phyloP scores from a whole-genome alignment of 35 echinoderm and acorn worm genomes.

The Ophiothrix spiculata region DNA sequence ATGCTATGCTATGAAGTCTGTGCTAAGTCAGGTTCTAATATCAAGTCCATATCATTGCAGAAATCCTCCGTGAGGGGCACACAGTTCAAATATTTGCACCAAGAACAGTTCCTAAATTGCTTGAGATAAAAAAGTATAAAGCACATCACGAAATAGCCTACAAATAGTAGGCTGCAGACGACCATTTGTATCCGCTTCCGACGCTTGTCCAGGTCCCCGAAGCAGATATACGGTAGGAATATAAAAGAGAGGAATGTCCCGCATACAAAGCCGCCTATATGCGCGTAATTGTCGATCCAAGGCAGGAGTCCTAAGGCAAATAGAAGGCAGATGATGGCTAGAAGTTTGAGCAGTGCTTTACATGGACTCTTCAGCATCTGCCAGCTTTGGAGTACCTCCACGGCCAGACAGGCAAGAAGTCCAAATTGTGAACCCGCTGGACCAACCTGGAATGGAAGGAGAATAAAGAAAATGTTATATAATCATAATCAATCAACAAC shows the following conservation, averaged over 20 bases:
- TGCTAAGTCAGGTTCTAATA: conserved; percentile 24
- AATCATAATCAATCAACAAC: too few species aligned
- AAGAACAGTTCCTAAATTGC: conserved; percentile 74
- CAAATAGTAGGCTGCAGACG: conserved; percentile 52
- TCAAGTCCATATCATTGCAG: conserved; percentile 90
- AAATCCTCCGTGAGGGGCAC: conserved; percentile 92
- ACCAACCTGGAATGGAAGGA: too few species aligned
- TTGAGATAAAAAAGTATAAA: conserved; percentile 82
- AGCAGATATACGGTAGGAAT: conserved; percentile 96
- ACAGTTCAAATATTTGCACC: conserved; percentile 97
- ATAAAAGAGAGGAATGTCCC: conserved; percentile 94
- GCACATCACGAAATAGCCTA: conserved; percentile 59
- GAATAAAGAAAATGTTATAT: too few species aligned
- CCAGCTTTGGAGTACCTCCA: conserved; percentile 94
- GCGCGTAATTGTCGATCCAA: conserved; percentile 96
- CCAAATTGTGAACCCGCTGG: conserved; percentile 97
- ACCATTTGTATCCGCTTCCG: conserved; percentile 92
- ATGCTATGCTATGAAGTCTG: background rate
- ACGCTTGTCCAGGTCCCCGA: conserved; percentile 85
- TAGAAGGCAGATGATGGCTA: conserved; percentile 78
- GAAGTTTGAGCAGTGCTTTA: conserved; percentile 77
- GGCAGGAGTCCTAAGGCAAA: conserved; percentile 82
- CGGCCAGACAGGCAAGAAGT: conserved; percentile 85
- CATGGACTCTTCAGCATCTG: conserved; percentile 83
- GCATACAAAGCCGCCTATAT: conserved; percentile 91